Conservation (phyloP, 2,888 invertebrate genomes). For the Lithophane ornitopus region DNA sequence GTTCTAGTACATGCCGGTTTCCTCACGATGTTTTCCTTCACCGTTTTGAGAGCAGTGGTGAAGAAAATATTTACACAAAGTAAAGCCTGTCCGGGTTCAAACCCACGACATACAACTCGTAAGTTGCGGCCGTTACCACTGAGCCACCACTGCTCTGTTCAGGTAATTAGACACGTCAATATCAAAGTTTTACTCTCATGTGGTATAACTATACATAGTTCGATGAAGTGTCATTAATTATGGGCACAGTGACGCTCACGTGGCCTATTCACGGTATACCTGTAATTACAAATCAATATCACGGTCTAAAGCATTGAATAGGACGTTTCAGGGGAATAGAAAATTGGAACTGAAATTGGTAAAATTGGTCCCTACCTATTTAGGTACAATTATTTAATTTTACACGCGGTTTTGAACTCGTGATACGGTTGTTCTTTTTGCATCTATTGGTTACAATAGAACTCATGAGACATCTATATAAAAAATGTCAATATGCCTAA, state of each 20-base stretch:
- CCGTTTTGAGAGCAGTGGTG: no score
- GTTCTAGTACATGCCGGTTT: no score
- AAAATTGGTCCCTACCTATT: neutral
- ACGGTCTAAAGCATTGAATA: constrained; percentile 15
- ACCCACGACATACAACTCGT: no score
- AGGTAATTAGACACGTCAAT: constrained; percentile 44
- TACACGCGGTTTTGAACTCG: neutral
- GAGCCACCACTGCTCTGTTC: neutral
- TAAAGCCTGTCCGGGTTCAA: no score
- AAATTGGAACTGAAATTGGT: neutral
- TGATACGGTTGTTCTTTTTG: neutral
- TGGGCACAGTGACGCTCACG: constrained; percentile 1
- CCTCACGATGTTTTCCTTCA: no score
- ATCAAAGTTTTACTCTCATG: constrained; percentile 40
- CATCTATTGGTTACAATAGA: neutral
- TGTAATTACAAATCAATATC: constrained; percentile 47
- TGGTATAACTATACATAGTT: constrained; percentile 20
- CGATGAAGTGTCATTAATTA: constrained; percentile 36
- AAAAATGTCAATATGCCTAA: no score
- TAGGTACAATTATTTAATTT: no score
- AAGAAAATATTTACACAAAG: no score
- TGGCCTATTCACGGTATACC: constrained; percentile 5
- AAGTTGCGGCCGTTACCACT: no score
- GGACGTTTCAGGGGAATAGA: neutral
- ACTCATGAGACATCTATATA: no score